Base-by-base conservation (phyloP, 2,888 invertebrate genomes). In the Thyatira batis region DNA sequence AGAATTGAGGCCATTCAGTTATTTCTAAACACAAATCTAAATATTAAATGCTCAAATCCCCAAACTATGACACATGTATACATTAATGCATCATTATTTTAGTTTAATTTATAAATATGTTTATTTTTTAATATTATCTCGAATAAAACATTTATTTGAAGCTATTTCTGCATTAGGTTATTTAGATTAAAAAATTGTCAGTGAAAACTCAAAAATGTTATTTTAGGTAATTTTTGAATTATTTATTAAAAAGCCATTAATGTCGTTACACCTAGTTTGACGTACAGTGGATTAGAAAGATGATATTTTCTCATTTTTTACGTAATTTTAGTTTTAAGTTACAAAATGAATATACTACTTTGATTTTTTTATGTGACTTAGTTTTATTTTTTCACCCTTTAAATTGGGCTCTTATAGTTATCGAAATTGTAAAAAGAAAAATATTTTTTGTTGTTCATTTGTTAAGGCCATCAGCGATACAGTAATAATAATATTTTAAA, bases 281-380 rank as follows among this genome's bases (percentile, higher is more conserved):
- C 10, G 27, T 45, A 49, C 67, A 66, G 65, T 61, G 60, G 63
- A 66, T 69, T 63, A 53, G 61, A 61, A 57, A 50, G 54, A 52
- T 52, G 60, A 57, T 64, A 67, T 61, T 67, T 17, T 48, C 48
- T 27, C 48, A 48, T 58, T 61, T n/a, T 59, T 54, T 55, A 54
- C 39, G 53, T 57, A 57, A 48, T 48, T 17, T 27, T 48, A 48
- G 28, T 48, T 69, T 68, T 73, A 79, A 77, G 74, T 80, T 81
- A 80, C 67, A 80, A 78, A 78, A 72, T 72, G 75, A 83, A 80
- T 85, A 86, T 80, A 84, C 77, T 76, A 84, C 78, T 80, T 82
- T 82, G 82, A 84, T 84, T 84, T 83, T 82, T 80, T 70, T 80
- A 78, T 45, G 28, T 43, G 21, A 51, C n/a, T 53, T 71, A 52